Evolutionary conservation across 1,140 invertebrate genomes (phyloP), one percentile per base, ranked within the genome.

Genomic region (Achatina immaculata): DNA sequence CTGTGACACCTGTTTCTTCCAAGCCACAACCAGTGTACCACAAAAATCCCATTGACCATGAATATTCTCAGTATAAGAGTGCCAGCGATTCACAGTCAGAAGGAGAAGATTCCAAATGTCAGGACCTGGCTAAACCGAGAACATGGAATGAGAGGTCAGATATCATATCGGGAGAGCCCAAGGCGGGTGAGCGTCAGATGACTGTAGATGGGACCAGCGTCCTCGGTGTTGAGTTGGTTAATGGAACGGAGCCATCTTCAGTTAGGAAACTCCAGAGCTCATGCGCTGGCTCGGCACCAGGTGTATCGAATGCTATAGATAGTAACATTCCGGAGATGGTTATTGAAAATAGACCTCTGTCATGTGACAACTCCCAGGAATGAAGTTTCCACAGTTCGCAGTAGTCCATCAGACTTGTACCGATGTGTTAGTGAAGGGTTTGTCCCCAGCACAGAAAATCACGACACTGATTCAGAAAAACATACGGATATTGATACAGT

Each of bases 61-160:
- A 89, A 9, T 91, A 91, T 82, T 90, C 87, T 73, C 86, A 82
- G 66, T 81, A 87, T 58, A 89, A 89, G 51, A 84, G 84, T 78
- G 43, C 58, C 3, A 66, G 72, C 16, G 80, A 82, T 19, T 48
- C 62, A 45, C 77, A 80, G n/a, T 82, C 81, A 14, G 81, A 82
- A 34, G 58, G 24, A 73, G 19, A 31, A 76, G 78, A 69, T 58
- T 6, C 65, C 65, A 66, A 31, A 66, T 38, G 7, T 66, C 2
- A 16, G 14, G 16, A 36, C 28, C 31, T 7, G 42, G 42, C 28
- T 43, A 42, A 34, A 55, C 2, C 34, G 19, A 62, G 68, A n/a
- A 69, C 19, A 34, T 19, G 28, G 19, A 21, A 28, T 43, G 42
- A 81, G 68, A 28, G 42, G 34, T 28, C 31, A 66, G 72, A 24